Percentiles rank a stretch among this genome's conserved stretches.
These are phyloP conservation scores for Sternotherus odoratus DNA, from an alignment of 2,797 vertebrate species.

Conservation along the genomic window DNA sequence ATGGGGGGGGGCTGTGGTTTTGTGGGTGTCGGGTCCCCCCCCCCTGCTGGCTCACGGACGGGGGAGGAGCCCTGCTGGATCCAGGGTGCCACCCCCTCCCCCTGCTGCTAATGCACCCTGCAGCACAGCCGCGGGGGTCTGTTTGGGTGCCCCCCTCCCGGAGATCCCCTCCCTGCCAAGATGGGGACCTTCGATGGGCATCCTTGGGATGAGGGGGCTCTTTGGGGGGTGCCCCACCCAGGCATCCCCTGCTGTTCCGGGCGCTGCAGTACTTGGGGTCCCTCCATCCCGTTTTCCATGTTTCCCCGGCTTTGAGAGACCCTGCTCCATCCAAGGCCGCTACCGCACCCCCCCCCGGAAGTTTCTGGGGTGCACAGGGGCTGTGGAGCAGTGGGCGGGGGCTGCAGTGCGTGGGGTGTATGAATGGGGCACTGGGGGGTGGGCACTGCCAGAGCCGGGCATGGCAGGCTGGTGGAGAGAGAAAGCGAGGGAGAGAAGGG, in stretches of 20 bases:
- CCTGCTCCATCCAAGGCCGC: not conserved
- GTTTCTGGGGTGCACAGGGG: not conserved
- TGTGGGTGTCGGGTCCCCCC: not conserved
- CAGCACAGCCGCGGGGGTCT: not conserved
- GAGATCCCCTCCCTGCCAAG: not conserved
- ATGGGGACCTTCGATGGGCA: not conserved
- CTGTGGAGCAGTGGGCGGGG: slow-evolving; percentile 5
- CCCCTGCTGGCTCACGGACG: not conserved
- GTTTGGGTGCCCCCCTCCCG: not conserved
- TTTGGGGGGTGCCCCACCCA: too few relatives aligned
- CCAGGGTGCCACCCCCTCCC: too few relatives aligned
- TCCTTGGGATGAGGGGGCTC: not conserved
- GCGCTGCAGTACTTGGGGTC: not conserved
- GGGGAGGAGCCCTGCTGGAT: not conserved
- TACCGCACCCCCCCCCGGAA: not conserved
- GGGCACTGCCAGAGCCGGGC: not conserved
- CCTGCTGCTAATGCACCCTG: not conserved
- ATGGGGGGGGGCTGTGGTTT: too few relatives aligned
- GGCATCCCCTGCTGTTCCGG: not conserved
- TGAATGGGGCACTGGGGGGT: not conserved
- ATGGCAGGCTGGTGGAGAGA: not conserved
- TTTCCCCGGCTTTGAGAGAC: not conserved
- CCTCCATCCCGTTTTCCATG: not conserved
- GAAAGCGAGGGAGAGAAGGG: not conserved
- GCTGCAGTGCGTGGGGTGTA: not conserved